Conservation (phyloP, 2,113 vertebrate genomes). For the Varanus salvator region DNA sequence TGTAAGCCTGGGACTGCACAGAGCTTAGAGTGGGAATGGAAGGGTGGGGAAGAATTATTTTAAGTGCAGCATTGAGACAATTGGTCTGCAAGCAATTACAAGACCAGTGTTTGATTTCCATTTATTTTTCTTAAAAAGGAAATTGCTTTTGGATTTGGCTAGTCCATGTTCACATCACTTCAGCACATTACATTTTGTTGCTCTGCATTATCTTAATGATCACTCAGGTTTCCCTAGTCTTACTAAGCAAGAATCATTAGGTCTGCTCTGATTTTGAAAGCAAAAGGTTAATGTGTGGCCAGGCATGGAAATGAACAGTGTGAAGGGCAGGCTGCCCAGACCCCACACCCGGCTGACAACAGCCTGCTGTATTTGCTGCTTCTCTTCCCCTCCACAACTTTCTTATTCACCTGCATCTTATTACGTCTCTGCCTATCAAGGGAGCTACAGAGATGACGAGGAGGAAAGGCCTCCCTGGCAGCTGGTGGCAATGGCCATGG, state of each 20-base stretch:
- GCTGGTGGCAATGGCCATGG: no score
- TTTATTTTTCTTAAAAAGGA: slow-evolving; percentile 8
- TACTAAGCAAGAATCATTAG: background rate
- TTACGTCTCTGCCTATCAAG: no score
- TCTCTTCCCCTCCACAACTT: no score
- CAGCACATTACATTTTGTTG: background rate
- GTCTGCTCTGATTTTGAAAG: background rate
- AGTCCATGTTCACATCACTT: background rate
- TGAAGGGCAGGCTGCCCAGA: background rate
- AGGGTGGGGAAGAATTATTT: background rate
- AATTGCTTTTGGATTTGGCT: slow-evolving; percentile 11
- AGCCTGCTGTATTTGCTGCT: no score
- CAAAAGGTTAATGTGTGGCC: no score
- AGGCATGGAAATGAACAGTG: background rate
- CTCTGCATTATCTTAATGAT: background rate
- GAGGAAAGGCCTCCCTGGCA: no score
- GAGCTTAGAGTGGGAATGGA: background rate
- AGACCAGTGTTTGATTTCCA: slow-evolving; percentile 8
- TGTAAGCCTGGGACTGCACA: background rate
- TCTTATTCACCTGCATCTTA: no score
- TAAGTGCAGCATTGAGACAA: background rate
- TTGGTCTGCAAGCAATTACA: slow-evolving; percentile 36
- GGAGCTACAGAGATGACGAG: no score
- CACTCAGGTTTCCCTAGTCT: background rate
- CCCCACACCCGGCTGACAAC: no score